Evolutionary conservation across 2,113 vertebrate species (phyloP).

Genomic region (Caranx melampygus): DNA sequence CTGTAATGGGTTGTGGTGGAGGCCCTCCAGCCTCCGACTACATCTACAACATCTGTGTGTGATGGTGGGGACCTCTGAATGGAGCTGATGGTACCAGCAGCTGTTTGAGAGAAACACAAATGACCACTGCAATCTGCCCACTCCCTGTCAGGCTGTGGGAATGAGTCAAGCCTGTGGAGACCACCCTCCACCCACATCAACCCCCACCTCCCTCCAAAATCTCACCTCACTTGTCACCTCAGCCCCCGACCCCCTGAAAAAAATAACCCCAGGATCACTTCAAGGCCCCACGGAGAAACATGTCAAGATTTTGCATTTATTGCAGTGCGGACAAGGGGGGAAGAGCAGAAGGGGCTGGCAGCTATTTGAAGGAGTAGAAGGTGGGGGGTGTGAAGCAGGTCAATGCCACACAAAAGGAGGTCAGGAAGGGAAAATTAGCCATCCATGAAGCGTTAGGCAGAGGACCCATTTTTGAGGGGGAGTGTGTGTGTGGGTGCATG

Average conservation of each 20-base stretch:
- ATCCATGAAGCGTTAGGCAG: conserved; percentile 91
- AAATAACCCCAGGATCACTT: conserved; percentile 60
- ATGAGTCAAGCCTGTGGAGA: conserved; percentile 83
- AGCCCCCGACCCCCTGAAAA: conserved; percentile 56
- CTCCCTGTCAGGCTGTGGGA: conserved; percentile 81
- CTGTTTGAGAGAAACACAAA: conserved; percentile 83
- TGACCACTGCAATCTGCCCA: conserved; percentile 69
- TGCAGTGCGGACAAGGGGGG: conserved; percentile 77
- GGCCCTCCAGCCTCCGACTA: not conserved
- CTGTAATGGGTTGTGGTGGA: conserved; percentile 7
- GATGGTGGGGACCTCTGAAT: conserved; percentile 70
- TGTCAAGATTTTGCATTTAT: conserved; percentile 91
- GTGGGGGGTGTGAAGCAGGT: conserved; percentile 81
- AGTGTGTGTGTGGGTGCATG: conserved; percentile 10
- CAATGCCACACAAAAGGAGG: conserved; percentile 88
- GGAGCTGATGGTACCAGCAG: conserved; percentile 83
- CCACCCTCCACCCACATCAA: conserved; percentile 38
- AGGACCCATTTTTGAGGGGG: conserved; percentile 74
- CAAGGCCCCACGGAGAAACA: conserved; percentile 76
- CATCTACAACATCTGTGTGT: conserved; percentile 72
- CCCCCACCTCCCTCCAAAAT: conserved; percentile 67
- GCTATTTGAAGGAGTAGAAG: conserved; percentile 67
- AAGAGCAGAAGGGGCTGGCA: conserved; percentile 59
- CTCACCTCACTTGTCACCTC: conserved; percentile 82
- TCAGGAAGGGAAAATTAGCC: conserved; percentile 92